These are phyloP conservation scores for Polydesmus complanatus DNA, from an alignment of 2,888 invertebrate species.

Conservation along the genomic window DNA sequence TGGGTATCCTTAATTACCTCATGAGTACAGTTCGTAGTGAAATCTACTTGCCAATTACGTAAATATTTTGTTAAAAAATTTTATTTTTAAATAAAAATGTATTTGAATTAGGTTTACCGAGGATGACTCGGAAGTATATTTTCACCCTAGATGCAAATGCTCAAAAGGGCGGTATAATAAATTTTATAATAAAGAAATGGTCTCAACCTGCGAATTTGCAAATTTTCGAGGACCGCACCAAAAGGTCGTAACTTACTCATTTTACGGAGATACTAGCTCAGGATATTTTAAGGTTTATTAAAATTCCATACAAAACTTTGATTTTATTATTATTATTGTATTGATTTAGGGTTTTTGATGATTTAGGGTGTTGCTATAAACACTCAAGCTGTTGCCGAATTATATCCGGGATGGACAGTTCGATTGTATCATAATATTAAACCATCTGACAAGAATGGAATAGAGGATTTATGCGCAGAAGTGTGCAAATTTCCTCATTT, in stretches of 20 bases:
- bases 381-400: neutral
- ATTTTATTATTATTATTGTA: neutral
- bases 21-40: too few species aligned
- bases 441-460: neutral
- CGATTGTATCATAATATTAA: neutral
- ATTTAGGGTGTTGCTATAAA: neutral
- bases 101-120: too few species aligned
- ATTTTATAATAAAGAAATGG: too few species aligned
- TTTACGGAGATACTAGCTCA: neutral
- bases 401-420: neutral
- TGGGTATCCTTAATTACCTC: too few species aligned
- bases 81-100: too few species aligned
- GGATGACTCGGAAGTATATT: too few species aligned
- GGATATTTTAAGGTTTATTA: neutral
- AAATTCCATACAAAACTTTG: neutral
- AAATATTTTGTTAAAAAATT: too few species aligned
- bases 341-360: neutral
- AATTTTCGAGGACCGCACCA: neutral
- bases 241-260: neutral
- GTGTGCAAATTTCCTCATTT: neutral
- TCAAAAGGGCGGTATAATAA: too few species aligned
- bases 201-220: neutral
- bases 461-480: neutral
- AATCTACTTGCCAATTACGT: too few species aligned
- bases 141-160: too few species aligned